These are phyloP conservation scores for Sisyra nigra DNA, from an alignment of 2,888 invertebrate species.

Conservation along the genomic window DNA sequence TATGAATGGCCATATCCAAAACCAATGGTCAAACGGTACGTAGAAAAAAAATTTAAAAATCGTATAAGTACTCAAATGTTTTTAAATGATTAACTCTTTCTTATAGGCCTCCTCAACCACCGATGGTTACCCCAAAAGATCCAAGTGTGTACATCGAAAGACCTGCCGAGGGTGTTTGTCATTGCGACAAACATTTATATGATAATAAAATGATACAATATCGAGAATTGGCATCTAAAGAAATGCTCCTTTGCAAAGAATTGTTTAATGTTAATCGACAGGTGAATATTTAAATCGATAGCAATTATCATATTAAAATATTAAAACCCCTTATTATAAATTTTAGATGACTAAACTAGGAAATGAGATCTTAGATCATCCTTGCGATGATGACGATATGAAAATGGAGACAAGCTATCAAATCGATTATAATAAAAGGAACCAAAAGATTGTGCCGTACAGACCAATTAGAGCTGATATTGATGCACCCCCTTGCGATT, in stretches of 20 bases:
- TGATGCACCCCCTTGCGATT: slow-evolving; percentile 39
- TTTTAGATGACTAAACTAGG: slow-evolving; percentile 40
- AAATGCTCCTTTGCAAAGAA: slow-evolving; percentile 38
- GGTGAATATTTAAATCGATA: slow-evolving; percentile 20
- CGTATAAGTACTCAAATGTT: slow-evolving; percentile 12
- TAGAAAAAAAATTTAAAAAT: background rate
- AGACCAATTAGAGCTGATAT: slow-evolving; percentile 39
- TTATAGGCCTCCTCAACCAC: slow-evolving; percentile 42
- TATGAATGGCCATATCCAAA: slow-evolving; percentile 43
- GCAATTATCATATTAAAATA: slow-evolving; percentile 7
- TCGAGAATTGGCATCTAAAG: slow-evolving; percentile 41
- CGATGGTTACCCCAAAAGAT: slow-evolving; percentile 30
- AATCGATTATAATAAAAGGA: slow-evolving; percentile 41
- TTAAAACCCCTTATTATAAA: slow-evolving; percentile 1
- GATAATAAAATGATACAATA: slow-evolving; percentile 42
- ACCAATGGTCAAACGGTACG: slow-evolving; percentile 36
- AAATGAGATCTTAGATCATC: slow-evolving; percentile 44
- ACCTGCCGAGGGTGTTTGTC: slow-evolving; percentile 42
- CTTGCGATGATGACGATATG: slow-evolving; percentile 41
- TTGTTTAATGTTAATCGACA: slow-evolving; percentile 32
- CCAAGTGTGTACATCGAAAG: slow-evolving; percentile 30
- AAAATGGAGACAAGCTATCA: slow-evolving; percentile 46
- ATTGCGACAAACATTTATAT: slow-evolving; percentile 44
- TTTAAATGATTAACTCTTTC: background rate
- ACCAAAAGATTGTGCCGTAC: slow-evolving; percentile 36